Base-by-base conservation (phyloP, 2,113 vertebrate species). In the Ochotona curzoniae region DNA sequence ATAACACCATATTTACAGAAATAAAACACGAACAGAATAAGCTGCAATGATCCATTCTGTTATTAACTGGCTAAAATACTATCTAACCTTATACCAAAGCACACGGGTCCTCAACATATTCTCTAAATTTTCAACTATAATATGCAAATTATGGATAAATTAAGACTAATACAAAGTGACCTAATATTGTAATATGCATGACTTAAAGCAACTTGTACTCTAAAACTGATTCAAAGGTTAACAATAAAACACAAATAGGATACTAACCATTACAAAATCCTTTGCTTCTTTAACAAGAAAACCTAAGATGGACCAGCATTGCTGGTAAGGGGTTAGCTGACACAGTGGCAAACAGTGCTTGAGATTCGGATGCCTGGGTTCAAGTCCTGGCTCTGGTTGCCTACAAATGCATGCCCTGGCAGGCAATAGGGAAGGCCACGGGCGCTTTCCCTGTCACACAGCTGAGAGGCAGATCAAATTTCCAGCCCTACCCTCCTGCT, bases 1-100 rank as follows among this genome's bases (percentile, higher is more conserved):
- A 85, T 76, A 70, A 75, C 17, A 87, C 32, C 20, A 4, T 75
- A 91, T 90, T 85, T 88, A 67, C 21, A 95, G 35, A 92, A 93
- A 91, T 74, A 89, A 76, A 89, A 83, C 79, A 70, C n/a, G 91
- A 70, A 81, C 14, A 85, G 7, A 87, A 87, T 80, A 88, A 92
- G 74, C 73, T 89, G 51, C 87, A 92, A 95, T 82, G 21, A 79
- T 64, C 30, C 26, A 75, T 28, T 60, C 1, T 49, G 80, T 67
- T 73, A 92, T 13, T 86, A 92, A 81, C 3, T 57, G 11, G 35
- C 30, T 66, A 18, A 30, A 79, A 81, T 11, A 30, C 20, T 32
- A 75, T 67, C 84, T 32, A 66, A n/a, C 32, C 80, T 6, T 70
- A 2, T 64, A 92, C 26, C 63, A 88, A 92, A 96, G 79, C 35